phyloP scores from a whole-genome alignment of 1,140 invertebrate species.

The Pomacea maculata region DNA sequence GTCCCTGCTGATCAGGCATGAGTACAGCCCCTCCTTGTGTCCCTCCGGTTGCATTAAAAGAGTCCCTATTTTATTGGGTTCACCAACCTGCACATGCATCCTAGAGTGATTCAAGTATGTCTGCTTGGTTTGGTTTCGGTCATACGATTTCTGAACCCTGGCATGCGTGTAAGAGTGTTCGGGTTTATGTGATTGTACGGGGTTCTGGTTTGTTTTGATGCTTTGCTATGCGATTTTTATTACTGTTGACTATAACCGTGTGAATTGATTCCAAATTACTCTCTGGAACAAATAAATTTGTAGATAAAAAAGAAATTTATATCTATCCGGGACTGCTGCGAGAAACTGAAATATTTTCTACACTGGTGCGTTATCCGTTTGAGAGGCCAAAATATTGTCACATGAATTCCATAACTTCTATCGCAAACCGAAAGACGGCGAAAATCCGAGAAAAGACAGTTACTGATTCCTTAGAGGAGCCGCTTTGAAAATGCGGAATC shows the following conservation, averaged over 20 bases:
- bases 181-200: not conserved
- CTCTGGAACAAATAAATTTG: not conserved
- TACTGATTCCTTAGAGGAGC: too few species aligned
- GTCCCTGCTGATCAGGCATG: constrained; percentile 27
- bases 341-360: too few species aligned
- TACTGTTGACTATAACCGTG: not conserved
- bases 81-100: not conserved
- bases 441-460: too few species aligned
- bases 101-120: not conserved
- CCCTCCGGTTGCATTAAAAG: constrained; percentile 4
- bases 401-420: too few species aligned
- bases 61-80: not conserved
- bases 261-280: not conserved
- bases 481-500: too few species aligned
- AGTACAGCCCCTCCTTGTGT: constrained; percentile 19
- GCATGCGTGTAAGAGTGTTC: not conserved
- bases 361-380: too few species aligned
- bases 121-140: not conserved
- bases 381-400: too few species aligned
- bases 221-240: not conserved
- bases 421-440: too few species aligned
- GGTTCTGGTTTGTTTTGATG: not conserved
- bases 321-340: too few species aligned
- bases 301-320: too few species aligned
- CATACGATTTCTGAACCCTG: not conserved